phyloP scores from a whole-genome alignment of 1,140 invertebrate species.

The Planococcus citri region DNA sequence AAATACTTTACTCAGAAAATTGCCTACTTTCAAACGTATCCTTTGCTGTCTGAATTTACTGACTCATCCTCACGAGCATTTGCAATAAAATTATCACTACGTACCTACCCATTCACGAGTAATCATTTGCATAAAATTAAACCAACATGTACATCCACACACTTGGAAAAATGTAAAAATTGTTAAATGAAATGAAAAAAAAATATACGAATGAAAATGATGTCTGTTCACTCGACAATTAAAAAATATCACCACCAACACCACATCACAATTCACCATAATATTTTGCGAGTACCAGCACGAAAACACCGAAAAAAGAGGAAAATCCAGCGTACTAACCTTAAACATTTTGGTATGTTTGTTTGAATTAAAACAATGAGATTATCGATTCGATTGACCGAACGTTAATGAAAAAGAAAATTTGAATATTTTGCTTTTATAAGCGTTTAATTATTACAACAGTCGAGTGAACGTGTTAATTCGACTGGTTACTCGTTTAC shows the following conservation, averaged over 20 bases:
- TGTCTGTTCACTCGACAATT: background rate
- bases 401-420: conserved; percentile 9
- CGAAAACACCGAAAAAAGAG: background rate
- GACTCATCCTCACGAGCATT: too few relatives aligned
- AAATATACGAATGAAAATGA: too few relatives aligned
- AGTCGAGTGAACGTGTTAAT: conserved; percentile 1
- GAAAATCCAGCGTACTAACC: background rate
- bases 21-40: too few relatives aligned
- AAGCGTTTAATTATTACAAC: background rate
- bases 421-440: conserved; percentile 14
- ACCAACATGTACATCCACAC: too few relatives aligned
- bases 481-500: background rate
- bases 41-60: too few relatives aligned
- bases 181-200: too few relatives aligned
- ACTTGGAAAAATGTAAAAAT: too few relatives aligned
- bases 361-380: background rate
- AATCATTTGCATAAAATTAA: too few relatives aligned
- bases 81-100: too few relatives aligned
- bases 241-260: background rate
- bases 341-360: background rate
- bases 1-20: too few relatives aligned
- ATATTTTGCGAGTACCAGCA: too few relatives aligned
- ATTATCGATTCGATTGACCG: background rate
- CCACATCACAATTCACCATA: background rate
- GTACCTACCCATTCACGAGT: too few relatives aligned